Evolutionary conservation across 2,113 vertebrate species (phyloP).

Genomic region (Chiloscyllium plagiosum): DNA sequence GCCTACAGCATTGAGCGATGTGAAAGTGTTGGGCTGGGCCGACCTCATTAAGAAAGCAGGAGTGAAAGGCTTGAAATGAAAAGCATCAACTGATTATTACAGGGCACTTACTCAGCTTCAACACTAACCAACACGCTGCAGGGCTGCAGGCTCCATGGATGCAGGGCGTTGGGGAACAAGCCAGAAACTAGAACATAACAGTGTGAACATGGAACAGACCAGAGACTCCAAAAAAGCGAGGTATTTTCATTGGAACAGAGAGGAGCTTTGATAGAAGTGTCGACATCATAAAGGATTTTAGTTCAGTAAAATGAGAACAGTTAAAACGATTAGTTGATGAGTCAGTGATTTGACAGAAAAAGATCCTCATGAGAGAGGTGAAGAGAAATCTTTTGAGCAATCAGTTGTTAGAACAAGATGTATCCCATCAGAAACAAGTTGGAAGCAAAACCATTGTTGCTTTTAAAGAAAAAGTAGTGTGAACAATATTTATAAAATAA

Average conservation of each 20-base stretch:
- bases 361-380: background rate
- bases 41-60: too few species aligned
- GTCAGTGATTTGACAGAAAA: background rate
- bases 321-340: background rate
- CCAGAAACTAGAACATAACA: background rate
- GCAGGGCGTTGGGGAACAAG: background rate
- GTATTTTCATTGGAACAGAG: background rate
- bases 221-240: background rate
- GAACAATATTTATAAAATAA: background rate
- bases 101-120: too few species aligned
- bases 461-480: background rate
- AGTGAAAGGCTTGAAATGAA: too few species aligned
- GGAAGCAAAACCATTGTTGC: too few species aligned
- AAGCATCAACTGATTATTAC: too few species aligned
- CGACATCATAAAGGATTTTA: background rate
- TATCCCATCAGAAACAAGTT: too few species aligned
- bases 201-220: background rate
- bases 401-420: background rate
- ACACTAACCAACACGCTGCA: too few species aligned
- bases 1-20: too few species aligned
- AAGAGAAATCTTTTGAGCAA: background rate
- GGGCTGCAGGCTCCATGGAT: too few species aligned
- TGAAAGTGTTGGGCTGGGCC: too few species aligned
- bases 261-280: background rate
- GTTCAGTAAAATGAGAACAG: background rate